Evolutionary conservation across 2,113 vertebrate species (phyloP).

Genomic region (Maccullochella peelii): DNA sequence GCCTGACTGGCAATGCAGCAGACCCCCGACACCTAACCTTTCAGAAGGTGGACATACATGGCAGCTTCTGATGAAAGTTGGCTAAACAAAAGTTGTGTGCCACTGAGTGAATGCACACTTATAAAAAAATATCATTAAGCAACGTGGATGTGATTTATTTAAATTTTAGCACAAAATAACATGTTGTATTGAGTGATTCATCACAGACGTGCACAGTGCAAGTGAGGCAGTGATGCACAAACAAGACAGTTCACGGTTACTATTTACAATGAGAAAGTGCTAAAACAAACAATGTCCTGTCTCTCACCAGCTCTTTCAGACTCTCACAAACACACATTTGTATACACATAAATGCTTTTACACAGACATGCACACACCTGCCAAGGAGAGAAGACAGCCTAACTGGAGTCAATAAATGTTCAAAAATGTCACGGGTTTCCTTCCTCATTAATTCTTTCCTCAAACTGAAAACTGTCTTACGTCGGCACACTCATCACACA

Average conservation of each 20-base stretch:
- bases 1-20: conserved; percentile 12
- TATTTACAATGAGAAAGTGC: background rate
- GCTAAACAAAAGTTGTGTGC: conserved; percentile 1
- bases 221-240: conserved; percentile 2
- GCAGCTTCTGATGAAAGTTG: background rate
- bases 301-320: conserved; percentile 3
- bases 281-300: background rate
- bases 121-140: conserved; percentile 7
- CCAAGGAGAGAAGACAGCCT: conserved; percentile 8
- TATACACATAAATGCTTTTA: background rate
- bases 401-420: conserved; percentile 35
- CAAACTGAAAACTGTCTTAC: conserved; percentile 46
- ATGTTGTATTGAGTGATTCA: background rate
- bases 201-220: background rate
- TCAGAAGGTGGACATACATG: conserved; percentile 8
- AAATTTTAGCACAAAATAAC: background rate
- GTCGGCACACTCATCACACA: conserved; percentile 12
- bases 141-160: background rate
- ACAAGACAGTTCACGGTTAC: background rate
- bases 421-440: conserved; percentile 32
- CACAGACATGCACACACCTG: background rate
- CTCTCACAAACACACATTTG: background rate
- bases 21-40: background rate
- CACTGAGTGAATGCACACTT: background rate
- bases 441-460: conserved; percentile 55